Base-by-base conservation (phyloP, 1,140 invertebrate species). In the Popillia japonica region DNA sequence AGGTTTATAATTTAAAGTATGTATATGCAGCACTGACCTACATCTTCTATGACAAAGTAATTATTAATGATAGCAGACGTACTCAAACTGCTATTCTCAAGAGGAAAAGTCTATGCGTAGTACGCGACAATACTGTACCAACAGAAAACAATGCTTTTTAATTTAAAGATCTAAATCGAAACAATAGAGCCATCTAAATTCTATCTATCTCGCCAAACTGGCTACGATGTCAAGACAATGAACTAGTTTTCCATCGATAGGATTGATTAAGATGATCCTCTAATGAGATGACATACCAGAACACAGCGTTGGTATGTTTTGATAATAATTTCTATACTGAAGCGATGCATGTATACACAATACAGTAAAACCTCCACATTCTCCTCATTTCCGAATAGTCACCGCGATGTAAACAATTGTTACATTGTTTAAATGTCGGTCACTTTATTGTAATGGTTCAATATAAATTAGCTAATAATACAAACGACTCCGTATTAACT, bases 281-380 rank as follows among this genome's bases (percentile, higher is more conserved):
- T 48, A n/a, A 48, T n/a, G 44, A 48, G 44, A 48, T 48, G 44
- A 48, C 44, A 48, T 48, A 14, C 44, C 44, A 48, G 44, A n/a
- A 48, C n/a, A n/a, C 44, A n/a, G 11, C 44, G 11, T n/a, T n/a
- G 44, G 11, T 48, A 14, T 48, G 44, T 48, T 48, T 48, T 48
- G 44, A 48, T n/a, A 48, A 48, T 48, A 48, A 48, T 48, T 48
- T 14, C 11, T 48, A n/a, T 48, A 48, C 44, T 14, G 11, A n/a
- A 10, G 11, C 44, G 11, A 4, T 4, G 11, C 17, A 48, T 10
- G 17, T 48, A n/a, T 48, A 48, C 44, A 48, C 44, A 48, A 48
- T 7, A 48, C 44, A n/a, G 17, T n/a, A 11, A n/a, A 10, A n/a
- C 4, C 44, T 48, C 11, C 17, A 48, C 44, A 48, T 48, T 48